Base-by-base conservation (phyloP, 2,797 vertebrate genomes). In the Limnodromus scolopaceus region DNA sequence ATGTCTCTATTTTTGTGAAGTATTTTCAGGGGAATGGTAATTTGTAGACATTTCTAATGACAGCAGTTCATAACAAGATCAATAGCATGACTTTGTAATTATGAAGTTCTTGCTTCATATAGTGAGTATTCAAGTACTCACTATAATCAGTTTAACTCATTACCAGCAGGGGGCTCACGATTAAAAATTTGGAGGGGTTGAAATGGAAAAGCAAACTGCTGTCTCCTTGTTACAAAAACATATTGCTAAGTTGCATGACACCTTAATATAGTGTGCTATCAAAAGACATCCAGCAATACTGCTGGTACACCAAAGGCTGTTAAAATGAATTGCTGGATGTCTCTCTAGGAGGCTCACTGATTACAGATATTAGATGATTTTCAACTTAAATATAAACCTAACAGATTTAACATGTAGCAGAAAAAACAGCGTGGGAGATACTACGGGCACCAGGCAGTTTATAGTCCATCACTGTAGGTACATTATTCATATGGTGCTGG, bases 11-110 rank as follows among this genome's bases (percentile, higher is more conserved):
- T 91, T 95, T 70, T 82, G 54, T 69, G 64, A 81, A 89, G 32
- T 58, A 55, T 89, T 92, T 95, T 94, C 82, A 93, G 38, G 55
- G 61, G 49, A 90, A 92, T 80, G 23, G 63, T 82, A 85, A 49
- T 65, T 91, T 93, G 84, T 77, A 96, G 61, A 75, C 51, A 69
- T 89, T 95, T 75, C 13, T 54, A 87, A 94, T 58, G 39, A 86
- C 93, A 85, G 60, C 63, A 85, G 64, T 81, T 84, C 86, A 95
- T 89, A 95, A 75, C 61, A 94, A 89, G 93, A 97, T 95, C 84
- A 90, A 85, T 96, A 91, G 43, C 78, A 86, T 91, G 70, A 72
- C 60, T 94, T 89, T 89, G 43, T 89, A 87, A 89, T 94, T 92
- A 92, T 61, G 38, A 93, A 89, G 28, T 87, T 90, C 46, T 88